These are phyloP conservation scores for Notarius lentiginosus DNA, from an alignment of 2,113 vertebrate species.

Conservation along the genomic window DNA sequence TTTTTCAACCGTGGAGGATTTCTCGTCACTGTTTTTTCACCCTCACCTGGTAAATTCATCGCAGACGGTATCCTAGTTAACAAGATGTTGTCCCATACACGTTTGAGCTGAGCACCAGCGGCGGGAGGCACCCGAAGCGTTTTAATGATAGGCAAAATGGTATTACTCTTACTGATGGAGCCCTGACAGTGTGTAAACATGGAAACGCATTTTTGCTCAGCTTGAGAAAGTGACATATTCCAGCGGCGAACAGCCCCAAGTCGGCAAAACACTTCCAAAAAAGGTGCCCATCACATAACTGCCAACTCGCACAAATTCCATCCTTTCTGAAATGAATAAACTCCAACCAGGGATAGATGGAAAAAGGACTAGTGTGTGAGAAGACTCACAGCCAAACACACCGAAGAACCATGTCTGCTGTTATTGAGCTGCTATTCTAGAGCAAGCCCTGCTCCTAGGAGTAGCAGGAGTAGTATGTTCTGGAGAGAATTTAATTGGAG, in stretches of 20 bases:
- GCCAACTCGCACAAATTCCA: background rate
- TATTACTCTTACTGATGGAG: conserved; percentile 2
- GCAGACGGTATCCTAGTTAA: background rate
- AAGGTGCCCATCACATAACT: background rate
- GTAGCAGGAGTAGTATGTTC: too few relatives aligned
- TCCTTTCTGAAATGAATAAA: background rate
- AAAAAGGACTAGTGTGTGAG: background rate
- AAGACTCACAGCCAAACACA: background rate
- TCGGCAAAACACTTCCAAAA: background rate
- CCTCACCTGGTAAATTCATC: too few relatives aligned
- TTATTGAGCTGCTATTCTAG: background rate
- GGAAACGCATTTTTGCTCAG: background rate
- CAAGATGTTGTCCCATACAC: background rate
- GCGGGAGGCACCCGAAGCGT: background rate
- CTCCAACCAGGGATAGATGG: background rate
- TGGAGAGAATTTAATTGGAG: background rate
- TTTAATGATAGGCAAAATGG: background rate
- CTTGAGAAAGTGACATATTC: conserved; percentile 6
- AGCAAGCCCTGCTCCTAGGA: background rate
- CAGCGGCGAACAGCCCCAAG: background rate
- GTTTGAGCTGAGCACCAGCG: background rate
- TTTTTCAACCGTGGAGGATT: background rate
- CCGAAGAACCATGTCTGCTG: background rate
- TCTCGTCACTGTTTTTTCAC: background rate
- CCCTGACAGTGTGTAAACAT: background rate